Evolutionary conservation across 1,140 invertebrate genomes (phyloP).

Genomic region (Nasonia longicornis): DNA sequence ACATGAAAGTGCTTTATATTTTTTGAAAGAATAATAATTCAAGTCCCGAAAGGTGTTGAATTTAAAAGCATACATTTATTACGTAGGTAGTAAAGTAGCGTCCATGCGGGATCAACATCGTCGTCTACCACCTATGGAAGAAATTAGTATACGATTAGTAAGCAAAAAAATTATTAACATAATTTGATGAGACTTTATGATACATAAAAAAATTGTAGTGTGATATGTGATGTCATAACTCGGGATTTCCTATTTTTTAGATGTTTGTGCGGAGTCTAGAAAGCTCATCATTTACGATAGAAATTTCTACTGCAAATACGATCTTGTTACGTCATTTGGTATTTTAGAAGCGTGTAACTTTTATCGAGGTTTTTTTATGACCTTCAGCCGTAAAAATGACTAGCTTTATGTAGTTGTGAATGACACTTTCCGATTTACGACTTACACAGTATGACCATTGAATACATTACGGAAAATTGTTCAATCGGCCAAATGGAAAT

Average conservation of each 20-base stretch:
- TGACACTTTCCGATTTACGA: not conserved
- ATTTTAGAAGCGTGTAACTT: not conserved
- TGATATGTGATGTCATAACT: too few relatives aligned
- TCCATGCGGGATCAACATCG: conserved; percentile 86
- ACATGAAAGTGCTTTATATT: too few relatives aligned
- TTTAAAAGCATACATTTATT: conserved; percentile 77
- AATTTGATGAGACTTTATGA: too few relatives aligned
- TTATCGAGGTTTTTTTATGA: not conserved
- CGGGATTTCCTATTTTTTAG: too few relatives aligned
- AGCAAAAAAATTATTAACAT: too few relatives aligned
- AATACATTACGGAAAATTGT: not conserved
- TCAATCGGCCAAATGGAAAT: not conserved
- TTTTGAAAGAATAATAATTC: too few relatives aligned
- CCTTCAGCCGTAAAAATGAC: not conserved
- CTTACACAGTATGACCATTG: not conserved
- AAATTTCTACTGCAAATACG: not conserved
- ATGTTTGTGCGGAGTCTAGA: not conserved
- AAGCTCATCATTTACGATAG: not conserved
- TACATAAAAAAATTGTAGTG: too few relatives aligned
- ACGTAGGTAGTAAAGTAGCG: conserved; percentile 84
- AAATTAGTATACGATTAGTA: not conserved
- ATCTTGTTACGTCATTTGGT: not conserved
- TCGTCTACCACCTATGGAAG: conserved; percentile 76
- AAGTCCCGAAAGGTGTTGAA: not conserved
- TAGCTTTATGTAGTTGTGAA: not conserved